Conservation (phyloP, 2,797 vertebrate genomes). For the Falco biarmicus region DNA sequence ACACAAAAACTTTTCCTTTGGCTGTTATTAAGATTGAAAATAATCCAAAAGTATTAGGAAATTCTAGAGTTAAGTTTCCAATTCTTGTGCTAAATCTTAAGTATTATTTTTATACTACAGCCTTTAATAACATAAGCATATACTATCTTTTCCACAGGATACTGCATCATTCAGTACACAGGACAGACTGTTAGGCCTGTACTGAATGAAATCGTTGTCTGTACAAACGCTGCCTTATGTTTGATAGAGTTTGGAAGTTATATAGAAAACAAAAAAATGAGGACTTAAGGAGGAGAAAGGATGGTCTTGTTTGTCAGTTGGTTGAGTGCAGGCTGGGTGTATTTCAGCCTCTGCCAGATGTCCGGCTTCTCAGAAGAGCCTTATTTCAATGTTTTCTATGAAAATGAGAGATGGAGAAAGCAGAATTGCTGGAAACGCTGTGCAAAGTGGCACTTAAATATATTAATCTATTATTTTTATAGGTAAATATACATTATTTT, state of each 20-base stretch:
- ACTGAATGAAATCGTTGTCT: background rate
- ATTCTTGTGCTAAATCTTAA: background rate
- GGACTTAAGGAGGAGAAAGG: background rate
- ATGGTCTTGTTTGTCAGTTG: background rate
- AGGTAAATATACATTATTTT: background rate
- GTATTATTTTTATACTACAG: background rate
- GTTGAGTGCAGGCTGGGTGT: background rate
- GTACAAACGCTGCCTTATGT: background rate
- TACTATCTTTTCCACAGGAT: constrained; percentile 40
- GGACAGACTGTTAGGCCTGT: background rate
- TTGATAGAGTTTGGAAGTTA: background rate
- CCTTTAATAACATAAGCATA: background rate
- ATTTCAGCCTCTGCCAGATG: background rate
- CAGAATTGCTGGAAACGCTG: background rate
- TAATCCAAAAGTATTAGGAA: background rate
- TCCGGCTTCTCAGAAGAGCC: background rate
- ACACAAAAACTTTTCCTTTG: background rate
- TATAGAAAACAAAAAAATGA: background rate
- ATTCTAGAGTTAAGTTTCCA: background rate
- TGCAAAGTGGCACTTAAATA: background rate
- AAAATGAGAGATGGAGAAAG: background rate
- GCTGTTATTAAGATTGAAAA: background rate
- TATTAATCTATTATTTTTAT: background rate
- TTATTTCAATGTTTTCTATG: background rate
- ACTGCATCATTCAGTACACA: background rate